A percentile compares a stretch with the other conserved stretches of the same genome.
Evolutionary conservation across 1,140 invertebrate genomes (phyloP).

Genomic region (Calliphora vicina): DNA sequence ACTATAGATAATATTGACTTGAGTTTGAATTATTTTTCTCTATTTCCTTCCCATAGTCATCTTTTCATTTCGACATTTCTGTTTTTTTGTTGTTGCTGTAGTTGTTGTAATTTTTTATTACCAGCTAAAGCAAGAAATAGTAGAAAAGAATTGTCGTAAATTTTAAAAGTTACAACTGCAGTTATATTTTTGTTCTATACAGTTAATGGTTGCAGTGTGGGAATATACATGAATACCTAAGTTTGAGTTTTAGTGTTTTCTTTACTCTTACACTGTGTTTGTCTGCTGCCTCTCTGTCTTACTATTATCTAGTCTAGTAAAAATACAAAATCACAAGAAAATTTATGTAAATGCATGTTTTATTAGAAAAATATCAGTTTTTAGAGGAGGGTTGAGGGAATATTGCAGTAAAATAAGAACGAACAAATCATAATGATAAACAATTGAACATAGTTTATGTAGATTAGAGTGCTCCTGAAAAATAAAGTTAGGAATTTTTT

Average conservation of each 20-base stretch:
- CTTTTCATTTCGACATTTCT: neutral
- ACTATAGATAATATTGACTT: neutral
- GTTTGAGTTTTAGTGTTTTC: too few relatives aligned
- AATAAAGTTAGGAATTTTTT: too few relatives aligned
- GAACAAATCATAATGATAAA: too few relatives aligned
- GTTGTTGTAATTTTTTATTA: too few relatives aligned
- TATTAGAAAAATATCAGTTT: neutral
- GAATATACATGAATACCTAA: neutral
- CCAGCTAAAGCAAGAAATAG: neutral
- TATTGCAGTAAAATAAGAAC: too few relatives aligned
- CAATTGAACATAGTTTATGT: too few relatives aligned
- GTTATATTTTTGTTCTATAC: neutral
- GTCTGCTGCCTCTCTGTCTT: neutral
- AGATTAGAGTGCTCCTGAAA: too few relatives aligned
- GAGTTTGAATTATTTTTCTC: neutral
- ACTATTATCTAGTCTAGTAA: neutral
- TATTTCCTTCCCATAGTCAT: neutral
- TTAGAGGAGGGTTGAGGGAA: neutral
- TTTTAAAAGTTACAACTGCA: neutral
- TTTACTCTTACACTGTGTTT: too few relatives aligned
- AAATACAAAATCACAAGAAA: neutral
- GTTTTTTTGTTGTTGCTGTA: too few relatives aligned
- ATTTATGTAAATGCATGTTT: neutral
- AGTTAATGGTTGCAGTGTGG: neutral
- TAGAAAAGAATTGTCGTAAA: neutral